Percentiles rank a stretch among this genome's conserved stretches.
Conservation (phyloP, 2,797 vertebrate genomes). For the Hyperoplus lanceolatus region DNA sequence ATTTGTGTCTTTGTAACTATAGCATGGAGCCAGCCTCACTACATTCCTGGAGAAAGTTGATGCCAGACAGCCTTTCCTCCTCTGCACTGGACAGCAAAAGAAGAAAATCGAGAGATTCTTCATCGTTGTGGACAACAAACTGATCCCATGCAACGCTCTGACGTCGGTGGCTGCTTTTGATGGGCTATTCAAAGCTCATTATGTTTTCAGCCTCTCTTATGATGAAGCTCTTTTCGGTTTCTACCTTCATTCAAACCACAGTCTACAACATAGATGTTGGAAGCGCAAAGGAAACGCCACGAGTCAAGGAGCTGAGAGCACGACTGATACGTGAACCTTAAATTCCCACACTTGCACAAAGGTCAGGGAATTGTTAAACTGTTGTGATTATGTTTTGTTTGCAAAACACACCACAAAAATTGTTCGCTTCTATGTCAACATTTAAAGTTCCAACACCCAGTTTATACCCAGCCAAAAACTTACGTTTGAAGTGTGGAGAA, state of each 20-base stretch:
- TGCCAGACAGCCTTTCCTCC: slow-evolving; percentile 40
- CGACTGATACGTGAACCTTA: background rate
- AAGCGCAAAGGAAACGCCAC: slow-evolving; percentile 12
- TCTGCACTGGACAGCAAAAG: slow-evolving; percentile 44
- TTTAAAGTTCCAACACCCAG: too few species aligned
- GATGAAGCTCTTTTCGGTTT: slow-evolving; percentile 7
- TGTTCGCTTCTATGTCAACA: slow-evolving; percentile 28
- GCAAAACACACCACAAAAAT: slow-evolving; percentile 17
- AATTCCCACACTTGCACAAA: background rate
- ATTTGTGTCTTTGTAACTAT: slow-evolving; percentile 8
- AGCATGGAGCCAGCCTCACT: slow-evolving; percentile 42
- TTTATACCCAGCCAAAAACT: too few species aligned
- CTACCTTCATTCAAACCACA: slow-evolving; percentile 3
- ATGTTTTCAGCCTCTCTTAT: slow-evolving; percentile 24
- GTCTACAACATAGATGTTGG: slow-evolving; percentile 28
- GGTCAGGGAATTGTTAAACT: background rate
- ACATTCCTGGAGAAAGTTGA: slow-evolving; percentile 34
- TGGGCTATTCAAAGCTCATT: slow-evolving; percentile 29
- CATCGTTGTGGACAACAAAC: slow-evolving; percentile 39
- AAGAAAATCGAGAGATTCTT: slow-evolving; percentile 46
- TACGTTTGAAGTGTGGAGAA: too few species aligned
- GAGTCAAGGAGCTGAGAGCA: slow-evolving; percentile 24
- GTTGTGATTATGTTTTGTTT: slow-evolving; percentile 14
- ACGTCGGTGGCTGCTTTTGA: slow-evolving; percentile 52
- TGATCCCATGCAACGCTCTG: slow-evolving; percentile 37